These are phyloP conservation scores for Pristionchus entomophagus DNA, from an alignment of 2,888 invertebrate genomes.

Conservation along the genomic window DNA sequence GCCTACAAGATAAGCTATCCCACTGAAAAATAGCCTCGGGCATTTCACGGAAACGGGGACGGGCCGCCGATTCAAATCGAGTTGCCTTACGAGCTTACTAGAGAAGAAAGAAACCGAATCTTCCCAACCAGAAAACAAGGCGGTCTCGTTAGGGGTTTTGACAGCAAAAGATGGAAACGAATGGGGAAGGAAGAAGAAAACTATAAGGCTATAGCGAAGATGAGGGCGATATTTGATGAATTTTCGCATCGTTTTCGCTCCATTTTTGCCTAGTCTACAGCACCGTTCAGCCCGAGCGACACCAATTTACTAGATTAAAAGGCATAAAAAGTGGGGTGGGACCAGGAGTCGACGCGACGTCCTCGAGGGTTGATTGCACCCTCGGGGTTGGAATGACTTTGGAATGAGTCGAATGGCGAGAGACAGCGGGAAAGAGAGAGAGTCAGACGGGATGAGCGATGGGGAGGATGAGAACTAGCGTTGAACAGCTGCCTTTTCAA, in stretches of 20 bases:
- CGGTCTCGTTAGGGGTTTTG: not conserved
- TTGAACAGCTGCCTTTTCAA: constrained; percentile 4
- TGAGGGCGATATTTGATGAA: not conserved
- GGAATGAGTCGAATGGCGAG: not conserved
- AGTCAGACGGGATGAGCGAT: not conserved
- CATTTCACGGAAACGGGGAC: too few relatives aligned
- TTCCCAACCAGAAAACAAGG: not conserved
- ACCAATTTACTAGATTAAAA: constrained; percentile 27
- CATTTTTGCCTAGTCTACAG: too few relatives aligned
- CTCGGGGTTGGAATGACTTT: not conserved
- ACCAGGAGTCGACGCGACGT: not conserved
- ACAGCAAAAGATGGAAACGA: not conserved
- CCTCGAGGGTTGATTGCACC: constrained; percentile 24
- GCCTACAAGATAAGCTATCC: not conserved
- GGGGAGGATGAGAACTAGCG: not conserved
- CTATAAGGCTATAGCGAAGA: not conserved
- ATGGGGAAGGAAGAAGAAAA: not conserved
- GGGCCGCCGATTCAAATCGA: not conserved
- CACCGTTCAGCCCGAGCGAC: not conserved
- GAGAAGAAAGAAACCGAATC: not conserved
- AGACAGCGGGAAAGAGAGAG: not conserved
- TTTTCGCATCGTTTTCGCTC: too few relatives aligned
- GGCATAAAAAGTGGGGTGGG: not conserved
- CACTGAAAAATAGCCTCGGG: constrained; percentile 5
- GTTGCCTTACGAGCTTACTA: not conserved